Percentiles rank a stretch among this genome's conserved stretches.
Evolutionary conservation across 1,140 invertebrate genomes (phyloP).

Genomic region (Scaptomyza graminum): DNA sequence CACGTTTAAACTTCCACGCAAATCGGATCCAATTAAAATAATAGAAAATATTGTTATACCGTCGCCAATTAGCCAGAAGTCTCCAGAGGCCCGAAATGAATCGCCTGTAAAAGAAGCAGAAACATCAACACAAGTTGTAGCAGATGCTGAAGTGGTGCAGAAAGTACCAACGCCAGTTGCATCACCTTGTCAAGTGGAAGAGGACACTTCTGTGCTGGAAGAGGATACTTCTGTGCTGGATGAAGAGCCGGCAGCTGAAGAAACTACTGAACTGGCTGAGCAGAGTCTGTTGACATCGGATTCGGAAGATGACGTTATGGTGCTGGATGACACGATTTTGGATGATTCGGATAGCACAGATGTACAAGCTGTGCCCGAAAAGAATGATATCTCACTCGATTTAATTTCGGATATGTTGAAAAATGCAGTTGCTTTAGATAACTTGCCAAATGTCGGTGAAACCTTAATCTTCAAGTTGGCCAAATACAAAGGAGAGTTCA

Average conservation of each 20-base stretch:
- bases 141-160: neutral
- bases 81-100: neutral
- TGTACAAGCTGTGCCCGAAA: conserved; percentile 33
- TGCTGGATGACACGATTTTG: conserved; percentile 56
- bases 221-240: neutral
- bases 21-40: conserved; percentile 28
- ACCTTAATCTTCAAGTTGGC: conserved; percentile 55
- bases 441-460: conserved; percentile 44
- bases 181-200: neutral
- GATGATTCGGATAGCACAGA: conserved; percentile 44
- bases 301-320: conserved; percentile 66
- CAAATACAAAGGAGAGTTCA: conserved; percentile 4
- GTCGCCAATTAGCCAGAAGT: neutral
- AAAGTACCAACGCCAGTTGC: neutral
- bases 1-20: conserved; percentile 31
- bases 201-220: neutral
- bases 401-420: conserved; percentile 38
- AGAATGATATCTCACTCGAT: neutral
- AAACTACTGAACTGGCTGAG: neutral
- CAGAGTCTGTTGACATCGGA: conserved; percentile 34
- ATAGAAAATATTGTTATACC: conserved; percentile 54
- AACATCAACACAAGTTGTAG: neutral
- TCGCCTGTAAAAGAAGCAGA: neutral
- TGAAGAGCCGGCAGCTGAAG: neutral
- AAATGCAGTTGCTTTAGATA: conserved; percentile 16